Evolutionary conservation across 2,113 vertebrate species (phyloP).

Genomic region (Antigone vipio): DNA sequence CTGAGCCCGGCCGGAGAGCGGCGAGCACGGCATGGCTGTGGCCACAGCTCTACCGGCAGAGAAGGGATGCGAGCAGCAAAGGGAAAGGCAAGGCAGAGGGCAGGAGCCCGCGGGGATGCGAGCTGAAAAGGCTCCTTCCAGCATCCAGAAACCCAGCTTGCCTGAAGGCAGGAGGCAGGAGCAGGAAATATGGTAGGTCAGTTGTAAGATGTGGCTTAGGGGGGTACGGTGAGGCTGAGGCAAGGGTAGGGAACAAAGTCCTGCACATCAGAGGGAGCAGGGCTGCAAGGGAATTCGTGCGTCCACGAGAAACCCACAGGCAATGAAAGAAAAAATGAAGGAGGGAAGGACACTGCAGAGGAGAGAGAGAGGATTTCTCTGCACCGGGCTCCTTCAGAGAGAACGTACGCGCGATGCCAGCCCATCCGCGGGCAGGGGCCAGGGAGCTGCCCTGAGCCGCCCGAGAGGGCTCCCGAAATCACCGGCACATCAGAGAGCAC

Average conservation of each 20-base stretch:
- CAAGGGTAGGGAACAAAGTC: not conserved
- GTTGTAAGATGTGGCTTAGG: not conserved
- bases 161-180: slow-evolving; percentile 12
- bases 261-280: not conserved
- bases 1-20: accelerated
- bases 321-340: not conserved
- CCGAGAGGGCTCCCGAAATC: not conserved
- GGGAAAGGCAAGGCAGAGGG: not conserved
- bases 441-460: not conserved
- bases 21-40: not conserved
- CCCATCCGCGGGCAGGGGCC: not conserved
- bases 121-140: not conserved
- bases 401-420: accelerated
- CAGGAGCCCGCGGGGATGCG: accelerated
- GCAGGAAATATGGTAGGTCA: not conserved
- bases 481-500: not conserved
- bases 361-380: not conserved
- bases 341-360: not conserved
- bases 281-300: not conserved
- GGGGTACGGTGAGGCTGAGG: not conserved
- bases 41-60: not conserved
- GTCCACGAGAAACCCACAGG: not conserved
- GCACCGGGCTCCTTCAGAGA: accelerated
- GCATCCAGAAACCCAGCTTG: not conserved
- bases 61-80: accelerated